Conservation (phyloP, 2,797 vertebrate species). For the Neopelma chrysocephalum region DNA sequence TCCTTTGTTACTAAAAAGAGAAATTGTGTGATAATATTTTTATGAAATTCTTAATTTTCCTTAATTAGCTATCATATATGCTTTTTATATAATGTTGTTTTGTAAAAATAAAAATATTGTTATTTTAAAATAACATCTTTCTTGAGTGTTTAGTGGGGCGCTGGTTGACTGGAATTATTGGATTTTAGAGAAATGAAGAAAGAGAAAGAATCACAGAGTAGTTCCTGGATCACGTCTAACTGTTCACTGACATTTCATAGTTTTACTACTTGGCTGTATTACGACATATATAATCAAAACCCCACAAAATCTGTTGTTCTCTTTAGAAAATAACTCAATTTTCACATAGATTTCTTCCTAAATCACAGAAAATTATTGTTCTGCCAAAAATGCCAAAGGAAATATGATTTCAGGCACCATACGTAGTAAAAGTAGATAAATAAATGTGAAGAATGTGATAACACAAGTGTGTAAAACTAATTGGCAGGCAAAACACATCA, state of each 20-base stretch:
- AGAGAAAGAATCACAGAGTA: background rate
- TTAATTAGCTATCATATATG: background rate
- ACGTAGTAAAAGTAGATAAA: background rate
- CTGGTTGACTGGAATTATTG: background rate
- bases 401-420: background rate
- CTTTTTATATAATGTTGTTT: background rate
- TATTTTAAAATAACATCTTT: background rate
- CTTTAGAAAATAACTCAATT: background rate
- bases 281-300: background rate
- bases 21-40: background rate
- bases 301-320: background rate
- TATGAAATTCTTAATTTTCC: background rate
- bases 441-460: background rate
- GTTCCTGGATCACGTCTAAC: background rate
- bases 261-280: background rate
- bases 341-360: background rate
- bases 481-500: background rate
- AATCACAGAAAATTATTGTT: background rate
- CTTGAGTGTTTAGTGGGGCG: accelerated
- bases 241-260: background rate
- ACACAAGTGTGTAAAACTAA: background rate
- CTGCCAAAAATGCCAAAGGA: background rate
- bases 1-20: background rate
- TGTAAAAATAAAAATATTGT: background rate
- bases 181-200: background rate